phyloP scores from a whole-genome alignment of 2,113 vertebrate species.

The Turnix velox region DNA sequence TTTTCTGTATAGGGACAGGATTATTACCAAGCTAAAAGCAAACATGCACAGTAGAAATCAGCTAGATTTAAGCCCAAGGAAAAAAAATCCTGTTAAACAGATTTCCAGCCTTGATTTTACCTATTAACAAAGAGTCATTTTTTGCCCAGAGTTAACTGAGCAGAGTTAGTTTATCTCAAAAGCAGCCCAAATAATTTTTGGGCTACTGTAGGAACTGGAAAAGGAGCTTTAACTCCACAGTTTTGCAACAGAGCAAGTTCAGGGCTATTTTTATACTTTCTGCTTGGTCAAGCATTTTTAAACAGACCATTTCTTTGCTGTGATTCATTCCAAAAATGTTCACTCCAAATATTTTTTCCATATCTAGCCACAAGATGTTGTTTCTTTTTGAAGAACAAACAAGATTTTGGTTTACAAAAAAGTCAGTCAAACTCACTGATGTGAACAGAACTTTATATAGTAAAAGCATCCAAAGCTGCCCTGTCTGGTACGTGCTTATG shows the following conservation, averaged over 20 bases:
- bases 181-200: slow-evolving; percentile 1
- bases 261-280: slow-evolving; percentile 58
- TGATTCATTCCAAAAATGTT: slow-evolving; percentile 61
- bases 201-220: neutral
- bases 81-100: neutral
- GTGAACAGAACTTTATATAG: slow-evolving; percentile 72
- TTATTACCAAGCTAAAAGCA: neutral
- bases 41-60: neutral
- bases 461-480: slow-evolving; percentile 60
- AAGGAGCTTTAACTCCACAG: neutral
- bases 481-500: neutral
- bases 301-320: slow-evolving; percentile 44
- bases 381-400: slow-evolving; percentile 71
- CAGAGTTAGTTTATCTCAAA: neutral
- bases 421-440: slow-evolving; percentile 48
- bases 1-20: neutral
- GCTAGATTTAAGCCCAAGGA: neutral
- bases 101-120: neutral
- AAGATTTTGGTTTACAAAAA: slow-evolving; percentile 65
- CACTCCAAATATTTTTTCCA: slow-evolving; percentile 65
- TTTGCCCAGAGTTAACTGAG: neutral
- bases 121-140: neutral
- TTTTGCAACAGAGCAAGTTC: slow-evolving; percentile 41
- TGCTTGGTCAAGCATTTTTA: slow-evolving; percentile 53
- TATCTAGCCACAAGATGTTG: slow-evolving; percentile 66